Evolutionary conservation across 1,140 invertebrate genomes (phyloP).

Genomic region (Anoplophora glabripennis): DNA sequence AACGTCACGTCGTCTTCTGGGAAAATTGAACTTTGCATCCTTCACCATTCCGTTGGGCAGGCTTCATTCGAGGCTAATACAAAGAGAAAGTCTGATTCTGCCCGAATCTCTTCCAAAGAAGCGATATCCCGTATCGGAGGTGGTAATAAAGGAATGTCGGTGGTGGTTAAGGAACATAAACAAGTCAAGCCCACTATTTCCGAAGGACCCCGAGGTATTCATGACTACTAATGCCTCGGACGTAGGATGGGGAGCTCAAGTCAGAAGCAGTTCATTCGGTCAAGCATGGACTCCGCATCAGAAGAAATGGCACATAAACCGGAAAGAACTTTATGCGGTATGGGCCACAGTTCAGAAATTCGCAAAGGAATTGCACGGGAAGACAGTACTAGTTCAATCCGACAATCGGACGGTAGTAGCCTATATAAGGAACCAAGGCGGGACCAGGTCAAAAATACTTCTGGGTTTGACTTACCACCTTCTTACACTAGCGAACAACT

Average conservation of each 20-base stretch:
- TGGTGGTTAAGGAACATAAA: not conserved
- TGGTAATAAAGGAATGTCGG: not conserved
- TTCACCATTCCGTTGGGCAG: conserved; percentile 11
- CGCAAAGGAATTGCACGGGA: not conserved
- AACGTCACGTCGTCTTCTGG: not conserved
- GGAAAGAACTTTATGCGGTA: conserved; percentile 13
- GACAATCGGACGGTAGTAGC: not conserved
- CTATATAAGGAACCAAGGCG: not conserved
- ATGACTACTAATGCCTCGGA: conserved; percentile 11
- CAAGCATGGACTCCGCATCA: conserved; percentile 1
- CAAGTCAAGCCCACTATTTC: not conserved
- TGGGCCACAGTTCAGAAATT: not conserved
- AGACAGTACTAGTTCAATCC: not conserved
- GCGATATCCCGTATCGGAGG: not conserved
- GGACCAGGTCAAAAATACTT: too few relatives aligned
- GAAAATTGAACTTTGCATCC: conserved; percentile 9
- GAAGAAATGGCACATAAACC: conserved; percentile 10
- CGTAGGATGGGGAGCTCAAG: conserved; percentile 12
- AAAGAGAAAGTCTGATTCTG: not conserved
- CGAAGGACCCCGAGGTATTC: not conserved
- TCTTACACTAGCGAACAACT: too few relatives aligned
- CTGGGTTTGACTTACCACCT: too few relatives aligned
- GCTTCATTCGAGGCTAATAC: conserved; percentile 1
- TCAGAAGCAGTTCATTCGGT: not conserved
- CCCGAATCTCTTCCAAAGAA: not conserved